Percentiles rank a stretch among this genome's conserved stretches.
Conservation (phyloP, 2,888 invertebrate genomes). For the Torymus auratus region DNA sequence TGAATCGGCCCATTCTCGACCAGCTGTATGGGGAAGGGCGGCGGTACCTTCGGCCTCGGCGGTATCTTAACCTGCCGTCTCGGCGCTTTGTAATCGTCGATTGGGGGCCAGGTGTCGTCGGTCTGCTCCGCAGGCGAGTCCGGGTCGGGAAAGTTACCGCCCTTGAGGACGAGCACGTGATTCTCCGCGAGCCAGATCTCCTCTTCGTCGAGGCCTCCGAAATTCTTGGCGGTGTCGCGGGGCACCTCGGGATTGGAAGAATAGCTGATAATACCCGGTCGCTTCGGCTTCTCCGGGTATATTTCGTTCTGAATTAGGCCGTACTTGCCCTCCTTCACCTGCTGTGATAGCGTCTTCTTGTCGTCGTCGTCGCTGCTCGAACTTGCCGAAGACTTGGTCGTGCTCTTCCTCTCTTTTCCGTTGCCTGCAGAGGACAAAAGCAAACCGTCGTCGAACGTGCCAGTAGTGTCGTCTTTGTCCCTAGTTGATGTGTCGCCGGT, state of each 20-base stretch:
- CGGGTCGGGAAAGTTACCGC: slow-evolving; percentile 83
- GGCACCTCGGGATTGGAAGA: slow-evolving; percentile 88
- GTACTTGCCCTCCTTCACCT: slow-evolving; percentile 93
- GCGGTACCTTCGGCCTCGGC: slow-evolving; percentile 88
- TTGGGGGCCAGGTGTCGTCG: slow-evolving; percentile 83
- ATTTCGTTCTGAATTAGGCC: slow-evolving; percentile 92
- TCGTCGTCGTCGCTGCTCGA: slow-evolving; percentile 81
- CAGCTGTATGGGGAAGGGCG: slow-evolving; percentile 95
- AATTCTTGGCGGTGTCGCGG: slow-evolving; percentile 86
- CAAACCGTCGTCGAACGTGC: slow-evolving; percentile 78
- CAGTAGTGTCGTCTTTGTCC: slow-evolving; percentile 10
- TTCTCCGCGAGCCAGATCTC: slow-evolving; percentile 95
- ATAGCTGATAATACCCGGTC: slow-evolving; percentile 91
- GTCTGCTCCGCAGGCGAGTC: slow-evolving; percentile 58
- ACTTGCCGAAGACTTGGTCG: slow-evolving; percentile 70
- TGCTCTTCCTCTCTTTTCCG: slow-evolving; percentile 79
- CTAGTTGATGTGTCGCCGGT: slow-evolving; percentile 16
- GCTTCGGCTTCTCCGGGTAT: slow-evolving; percentile 83
- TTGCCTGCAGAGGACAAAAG: slow-evolving; percentile 84
- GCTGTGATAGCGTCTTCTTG: slow-evolving; percentile 91
- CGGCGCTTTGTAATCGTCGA: slow-evolving; percentile 90
- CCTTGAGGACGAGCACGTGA: slow-evolving; percentile 89
- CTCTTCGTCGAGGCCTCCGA: slow-evolving; percentile 89
- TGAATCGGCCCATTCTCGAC: slow-evolving; percentile 90
- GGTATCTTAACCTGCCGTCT: slow-evolving; percentile 91